Conservation (phyloP, 2,888 invertebrate species). For the Monopis laevigella region DNA sequence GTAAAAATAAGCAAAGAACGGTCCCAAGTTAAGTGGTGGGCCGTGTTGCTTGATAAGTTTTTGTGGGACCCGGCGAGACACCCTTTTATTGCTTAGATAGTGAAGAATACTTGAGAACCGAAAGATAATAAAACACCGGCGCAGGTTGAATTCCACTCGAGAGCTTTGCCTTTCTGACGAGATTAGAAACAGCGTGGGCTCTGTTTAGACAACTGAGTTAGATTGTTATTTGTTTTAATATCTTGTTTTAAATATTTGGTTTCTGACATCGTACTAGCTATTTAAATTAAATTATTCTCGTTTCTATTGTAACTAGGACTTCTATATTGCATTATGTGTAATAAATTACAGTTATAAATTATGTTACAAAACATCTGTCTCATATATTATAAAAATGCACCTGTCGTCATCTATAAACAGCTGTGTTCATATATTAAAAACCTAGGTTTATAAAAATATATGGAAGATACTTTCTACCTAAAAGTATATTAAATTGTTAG, state of each 20-base stretch:
- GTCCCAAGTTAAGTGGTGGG: constrained; percentile 56
- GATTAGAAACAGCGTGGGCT: constrained; percentile 35
- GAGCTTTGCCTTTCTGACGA: constrained; percentile 37
- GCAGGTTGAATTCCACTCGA: constrained; percentile 39
- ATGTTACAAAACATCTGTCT: too few relatives aligned
- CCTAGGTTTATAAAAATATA: too few relatives aligned
- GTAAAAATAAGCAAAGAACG: constrained; percentile 39
- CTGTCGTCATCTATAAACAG: too few relatives aligned
- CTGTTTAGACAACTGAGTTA: constrained; percentile 43
- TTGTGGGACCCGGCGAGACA: constrained; percentile 46
- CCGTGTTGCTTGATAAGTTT: constrained; percentile 59
- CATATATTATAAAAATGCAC: too few relatives aligned
- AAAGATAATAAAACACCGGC: constrained; percentile 47
- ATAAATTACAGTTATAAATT: too few relatives aligned
- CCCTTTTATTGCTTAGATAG: constrained; percentile 31
- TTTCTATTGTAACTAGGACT: too few relatives aligned
- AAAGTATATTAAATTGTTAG: too few relatives aligned
- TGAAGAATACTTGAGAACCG: constrained; percentile 28
- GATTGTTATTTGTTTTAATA: constrained; percentile 43
- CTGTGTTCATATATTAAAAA: too few relatives aligned
- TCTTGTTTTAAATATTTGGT: constrained; percentile 4
- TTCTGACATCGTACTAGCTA: too few relatives aligned
- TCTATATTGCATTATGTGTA: too few relatives aligned
- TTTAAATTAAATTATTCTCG: too few relatives aligned
- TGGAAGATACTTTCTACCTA: too few relatives aligned